Percentiles rank a stretch among this genome's conserved stretches.
Evolutionary conservation across 2,797 vertebrate species (phyloP).

Genomic region (Psittacula echo): DNA sequence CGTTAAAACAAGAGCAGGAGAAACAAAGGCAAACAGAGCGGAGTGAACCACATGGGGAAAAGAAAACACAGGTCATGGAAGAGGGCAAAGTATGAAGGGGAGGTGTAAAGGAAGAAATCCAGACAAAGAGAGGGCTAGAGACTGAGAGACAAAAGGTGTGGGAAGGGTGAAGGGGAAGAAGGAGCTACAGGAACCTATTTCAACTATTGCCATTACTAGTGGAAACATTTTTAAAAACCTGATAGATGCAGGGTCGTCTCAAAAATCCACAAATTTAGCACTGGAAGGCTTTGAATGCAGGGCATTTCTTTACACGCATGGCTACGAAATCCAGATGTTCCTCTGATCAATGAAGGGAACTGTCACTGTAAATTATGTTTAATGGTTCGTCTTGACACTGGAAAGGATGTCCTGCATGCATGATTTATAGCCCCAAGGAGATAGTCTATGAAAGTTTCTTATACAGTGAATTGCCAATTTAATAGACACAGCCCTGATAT

Average conservation of each 20-base stretch:
- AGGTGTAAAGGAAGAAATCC: neutral
- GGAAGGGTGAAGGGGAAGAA: neutral
- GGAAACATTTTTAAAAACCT: neutral
- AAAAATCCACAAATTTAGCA: constrained; percentile 14
- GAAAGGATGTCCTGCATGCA: neutral
- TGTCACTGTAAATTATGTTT: neutral
- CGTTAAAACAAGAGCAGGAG: neutral
- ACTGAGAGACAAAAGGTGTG: constrained; percentile 3
- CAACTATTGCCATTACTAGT: neutral
- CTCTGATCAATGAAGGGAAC: neutral
- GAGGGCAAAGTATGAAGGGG: neutral
- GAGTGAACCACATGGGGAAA: neutral
- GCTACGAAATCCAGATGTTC: neutral
- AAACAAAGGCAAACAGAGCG: neutral
- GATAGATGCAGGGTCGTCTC: neutral
- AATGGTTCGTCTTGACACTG: neutral
- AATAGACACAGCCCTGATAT: neutral
- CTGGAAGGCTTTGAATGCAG: neutral
- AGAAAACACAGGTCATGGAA: neutral
- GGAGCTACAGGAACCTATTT: neutral
- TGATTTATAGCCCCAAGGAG: neutral
- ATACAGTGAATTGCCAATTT: neutral
- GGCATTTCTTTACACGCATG: neutral
- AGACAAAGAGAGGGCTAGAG: neutral
- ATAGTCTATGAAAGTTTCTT: neutral